Evolutionary conservation across 2,113 vertebrate species (phyloP).

Genomic region (Nerophis lumbriciformis): DNA sequence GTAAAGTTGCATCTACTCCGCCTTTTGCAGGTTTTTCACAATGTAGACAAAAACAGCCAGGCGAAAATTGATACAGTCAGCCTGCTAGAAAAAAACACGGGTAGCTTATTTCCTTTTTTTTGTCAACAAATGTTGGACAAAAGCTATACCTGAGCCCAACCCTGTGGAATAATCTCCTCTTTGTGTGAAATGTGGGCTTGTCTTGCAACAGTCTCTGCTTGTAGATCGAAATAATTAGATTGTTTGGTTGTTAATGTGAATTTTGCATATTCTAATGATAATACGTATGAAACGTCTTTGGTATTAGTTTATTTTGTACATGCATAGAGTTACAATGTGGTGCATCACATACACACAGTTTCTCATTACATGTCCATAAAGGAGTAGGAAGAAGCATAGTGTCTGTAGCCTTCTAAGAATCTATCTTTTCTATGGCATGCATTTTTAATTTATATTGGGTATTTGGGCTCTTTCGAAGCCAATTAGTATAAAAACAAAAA

Average conservation of each 20-base stretch:
- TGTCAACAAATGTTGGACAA: conserved; percentile 53
- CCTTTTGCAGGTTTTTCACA: conserved; percentile 31
- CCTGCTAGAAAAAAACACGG: conserved; percentile 32
- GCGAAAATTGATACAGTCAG: conserved; percentile 29
- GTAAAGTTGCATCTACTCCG: conserved; percentile 31
- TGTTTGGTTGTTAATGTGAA: conserved; percentile 50
- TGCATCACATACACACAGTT: no score
- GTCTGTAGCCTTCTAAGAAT: no score
- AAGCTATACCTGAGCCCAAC: conserved; percentile 55
- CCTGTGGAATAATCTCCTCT: conserved; percentile 48
- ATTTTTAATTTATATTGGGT: no score
- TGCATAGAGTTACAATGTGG: no score
- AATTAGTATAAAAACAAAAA: no score
- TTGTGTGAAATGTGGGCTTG: conserved; percentile 49
- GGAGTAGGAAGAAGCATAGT: no score
- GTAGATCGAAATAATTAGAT: conserved; percentile 33
- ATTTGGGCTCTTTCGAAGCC: no score
- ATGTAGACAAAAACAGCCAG: conserved; percentile 24
- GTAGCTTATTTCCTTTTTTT: conserved; percentile 39
- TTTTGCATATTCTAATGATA: conserved; percentile 13
- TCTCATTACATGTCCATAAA: no score
- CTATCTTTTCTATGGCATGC: no score
- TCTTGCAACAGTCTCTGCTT: conserved; percentile 28
- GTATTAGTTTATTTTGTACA: background rate
- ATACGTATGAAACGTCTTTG: background rate